These are phyloP conservation scores for Vulpes lagopus DNA, from an alignment of 2,113 vertebrate genomes.

Conservation along the genomic window DNA sequence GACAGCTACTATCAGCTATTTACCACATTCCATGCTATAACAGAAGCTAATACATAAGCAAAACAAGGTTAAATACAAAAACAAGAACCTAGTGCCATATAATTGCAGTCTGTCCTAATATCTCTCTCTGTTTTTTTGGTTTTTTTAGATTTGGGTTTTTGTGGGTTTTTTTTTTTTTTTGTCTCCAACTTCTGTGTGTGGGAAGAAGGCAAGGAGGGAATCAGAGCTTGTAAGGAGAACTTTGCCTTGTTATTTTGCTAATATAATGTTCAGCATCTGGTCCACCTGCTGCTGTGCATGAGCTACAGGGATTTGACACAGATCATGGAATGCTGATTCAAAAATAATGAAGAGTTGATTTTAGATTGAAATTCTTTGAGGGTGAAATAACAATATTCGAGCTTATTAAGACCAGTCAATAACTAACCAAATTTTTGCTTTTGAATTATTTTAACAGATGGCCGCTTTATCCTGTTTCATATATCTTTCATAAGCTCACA, in stretches of 20 bases:
- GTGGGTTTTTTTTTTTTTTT: too few relatives aligned
- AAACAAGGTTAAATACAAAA: conserved; percentile 34
- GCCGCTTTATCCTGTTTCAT: conserved; percentile 54
- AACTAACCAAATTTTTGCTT: conserved; percentile 71
- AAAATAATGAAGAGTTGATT: conserved; percentile 72
- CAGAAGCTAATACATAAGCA: conserved; percentile 3
- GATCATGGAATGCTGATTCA: conserved; percentile 63
- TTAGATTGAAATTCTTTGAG: conserved; percentile 58
- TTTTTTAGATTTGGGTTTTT: too few relatives aligned
- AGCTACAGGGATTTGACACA: background rate
- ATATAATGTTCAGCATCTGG: conserved; percentile 70
- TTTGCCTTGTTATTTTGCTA: conserved; percentile 66
- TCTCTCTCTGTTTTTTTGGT: background rate
- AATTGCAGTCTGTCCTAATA: background rate
- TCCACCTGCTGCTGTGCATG: conserved; percentile 24
- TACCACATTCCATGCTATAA: background rate
- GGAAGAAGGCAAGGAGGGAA: conserved; percentile 36
- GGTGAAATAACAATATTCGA: conserved; percentile 60
- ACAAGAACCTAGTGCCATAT: background rate
- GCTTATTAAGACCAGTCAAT: conserved; percentile 71
- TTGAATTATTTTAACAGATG: conserved; percentile 63
- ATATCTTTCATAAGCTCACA: conserved; percentile 59
- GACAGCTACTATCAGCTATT: background rate
- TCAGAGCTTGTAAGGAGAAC: conserved; percentile 52
- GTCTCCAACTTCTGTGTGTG: background rate